These are phyloP conservation scores for Dipodomys stephensi DNA, from an alignment of 2,113 vertebrate species.

Conservation along the genomic window DNA sequence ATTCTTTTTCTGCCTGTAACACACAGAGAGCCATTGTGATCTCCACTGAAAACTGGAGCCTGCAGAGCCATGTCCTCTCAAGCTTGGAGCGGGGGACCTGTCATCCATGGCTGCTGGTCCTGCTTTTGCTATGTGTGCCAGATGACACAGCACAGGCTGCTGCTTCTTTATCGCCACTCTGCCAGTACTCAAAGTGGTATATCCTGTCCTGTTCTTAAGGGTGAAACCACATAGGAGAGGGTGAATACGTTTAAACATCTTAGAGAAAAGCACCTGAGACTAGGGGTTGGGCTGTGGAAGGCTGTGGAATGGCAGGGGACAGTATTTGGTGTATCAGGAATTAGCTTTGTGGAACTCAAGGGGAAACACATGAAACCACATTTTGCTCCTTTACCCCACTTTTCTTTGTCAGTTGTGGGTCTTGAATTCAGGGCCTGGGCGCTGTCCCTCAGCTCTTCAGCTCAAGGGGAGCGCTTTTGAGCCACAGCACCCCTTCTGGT, in stretches of 20 bases:
- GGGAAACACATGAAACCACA: neutral
- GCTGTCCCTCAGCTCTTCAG: no score
- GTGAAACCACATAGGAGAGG: neutral
- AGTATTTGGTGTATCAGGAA: neutral
- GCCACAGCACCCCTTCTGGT: no score
- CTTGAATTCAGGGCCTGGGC: no score
- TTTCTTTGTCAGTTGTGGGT: no score
- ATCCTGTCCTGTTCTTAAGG: neutral
- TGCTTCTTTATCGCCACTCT: neutral
- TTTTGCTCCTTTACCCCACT: neutral
- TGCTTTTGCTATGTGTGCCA: neutral
- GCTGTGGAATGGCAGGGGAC: neutral
- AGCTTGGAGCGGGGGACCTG: neutral
- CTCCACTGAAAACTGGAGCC: neutral
- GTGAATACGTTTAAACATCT: neutral
- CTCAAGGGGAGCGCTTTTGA: no score
- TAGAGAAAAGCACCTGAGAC: neutral
- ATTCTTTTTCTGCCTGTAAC: neutral
- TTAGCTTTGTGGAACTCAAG: neutral
- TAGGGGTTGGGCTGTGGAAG: no score
- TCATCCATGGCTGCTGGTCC: neutral
- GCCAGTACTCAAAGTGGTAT: neutral
- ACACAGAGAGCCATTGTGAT: neutral
- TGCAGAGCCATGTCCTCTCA: neutral
- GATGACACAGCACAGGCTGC: neutral